Evolutionary conservation across 2,113 vertebrate species (phyloP).

Genomic region (Ctenomys sociabilis): DNA sequence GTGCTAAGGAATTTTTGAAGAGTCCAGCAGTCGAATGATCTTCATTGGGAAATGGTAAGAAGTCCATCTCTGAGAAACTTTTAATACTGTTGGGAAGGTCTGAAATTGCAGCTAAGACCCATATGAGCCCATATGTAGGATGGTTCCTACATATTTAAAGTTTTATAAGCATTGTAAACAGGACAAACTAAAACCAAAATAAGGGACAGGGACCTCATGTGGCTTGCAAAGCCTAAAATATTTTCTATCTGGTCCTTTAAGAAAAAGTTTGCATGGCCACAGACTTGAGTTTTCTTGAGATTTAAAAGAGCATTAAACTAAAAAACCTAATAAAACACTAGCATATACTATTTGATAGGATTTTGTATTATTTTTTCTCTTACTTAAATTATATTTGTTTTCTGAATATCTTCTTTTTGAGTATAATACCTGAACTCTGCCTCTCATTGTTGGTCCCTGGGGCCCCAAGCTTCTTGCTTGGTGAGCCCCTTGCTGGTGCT

Average conservation of each 20-base stretch:
- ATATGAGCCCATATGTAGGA: not conserved
- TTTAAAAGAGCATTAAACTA: not conserved
- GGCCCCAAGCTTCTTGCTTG: fast-evolving
- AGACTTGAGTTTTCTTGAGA: not conserved
- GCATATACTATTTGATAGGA: not conserved
- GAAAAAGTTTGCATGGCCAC: not conserved
- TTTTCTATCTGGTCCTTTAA: not conserved
- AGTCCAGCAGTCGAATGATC: not conserved
- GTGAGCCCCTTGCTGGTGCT: not conserved
- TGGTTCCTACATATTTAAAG: not conserved
- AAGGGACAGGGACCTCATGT: not conserved
- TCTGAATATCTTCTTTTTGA: not conserved
- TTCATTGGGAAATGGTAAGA: not conserved
- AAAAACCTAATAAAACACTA: not conserved
- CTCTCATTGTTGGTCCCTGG: not conserved
- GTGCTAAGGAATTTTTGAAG: not conserved
- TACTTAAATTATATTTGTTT: not conserved
- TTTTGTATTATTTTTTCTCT: not conserved
- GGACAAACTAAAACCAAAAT: not conserved
- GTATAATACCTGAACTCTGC: not conserved
- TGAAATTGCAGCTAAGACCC: too few relatives aligned
- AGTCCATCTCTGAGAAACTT: not conserved
- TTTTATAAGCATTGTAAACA: not conserved
- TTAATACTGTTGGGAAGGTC: not conserved
- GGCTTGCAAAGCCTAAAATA: not conserved